A percentile compares a stretch with the other conserved stretches of the same genome.
phyloP scores from a whole-genome alignment of 2,888 invertebrate species.

The Yponomeuta evonymella region DNA sequence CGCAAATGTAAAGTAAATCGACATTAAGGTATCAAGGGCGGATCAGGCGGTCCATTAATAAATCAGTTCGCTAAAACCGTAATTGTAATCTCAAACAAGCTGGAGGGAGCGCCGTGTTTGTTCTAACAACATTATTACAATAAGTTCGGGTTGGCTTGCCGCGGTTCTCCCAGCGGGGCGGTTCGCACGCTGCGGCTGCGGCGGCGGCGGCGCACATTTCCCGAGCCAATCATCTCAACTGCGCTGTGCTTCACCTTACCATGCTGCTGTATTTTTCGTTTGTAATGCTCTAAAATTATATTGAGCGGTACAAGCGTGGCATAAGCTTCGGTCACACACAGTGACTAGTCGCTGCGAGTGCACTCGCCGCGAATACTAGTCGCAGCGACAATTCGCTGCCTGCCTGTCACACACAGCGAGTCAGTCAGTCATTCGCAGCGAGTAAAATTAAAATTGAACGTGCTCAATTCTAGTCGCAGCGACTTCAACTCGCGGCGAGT shows the following conservation, averaged over 20 bases:
- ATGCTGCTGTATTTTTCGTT: too few relatives aligned
- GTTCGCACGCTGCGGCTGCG: conserved; percentile 18
- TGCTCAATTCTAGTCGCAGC: too few relatives aligned
- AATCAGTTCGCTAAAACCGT: conserved; percentile 76
- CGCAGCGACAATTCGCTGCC: too few relatives aligned
- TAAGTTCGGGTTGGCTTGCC: conserved; percentile 53
- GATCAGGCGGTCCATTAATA: conserved; percentile 75
- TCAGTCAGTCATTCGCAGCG: too few relatives aligned
- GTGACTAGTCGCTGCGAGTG: too few relatives aligned
- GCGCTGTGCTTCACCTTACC: not conserved
- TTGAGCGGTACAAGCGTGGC: too few relatives aligned
- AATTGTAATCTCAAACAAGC: conserved; percentile 76
- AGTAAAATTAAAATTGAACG: too few relatives aligned
- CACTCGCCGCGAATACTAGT: too few relatives aligned
- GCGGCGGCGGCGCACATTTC: not conserved
- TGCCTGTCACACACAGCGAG: too few relatives aligned
- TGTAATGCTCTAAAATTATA: too few relatives aligned
- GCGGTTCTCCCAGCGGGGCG: conserved; percentile 19
- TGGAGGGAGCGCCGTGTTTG: conserved; percentile 69
- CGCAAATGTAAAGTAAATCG: conserved; percentile 66
- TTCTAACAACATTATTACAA: conserved; percentile 76
- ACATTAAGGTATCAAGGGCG: conserved; percentile 73
- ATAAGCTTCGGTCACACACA: too few relatives aligned
- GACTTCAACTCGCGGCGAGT: too few relatives aligned
- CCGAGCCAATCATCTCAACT: not conserved